Evolutionary conservation across 2,797 vertebrate genomes (phyloP).

Genomic region (Hydrolagus colliei): DNA sequence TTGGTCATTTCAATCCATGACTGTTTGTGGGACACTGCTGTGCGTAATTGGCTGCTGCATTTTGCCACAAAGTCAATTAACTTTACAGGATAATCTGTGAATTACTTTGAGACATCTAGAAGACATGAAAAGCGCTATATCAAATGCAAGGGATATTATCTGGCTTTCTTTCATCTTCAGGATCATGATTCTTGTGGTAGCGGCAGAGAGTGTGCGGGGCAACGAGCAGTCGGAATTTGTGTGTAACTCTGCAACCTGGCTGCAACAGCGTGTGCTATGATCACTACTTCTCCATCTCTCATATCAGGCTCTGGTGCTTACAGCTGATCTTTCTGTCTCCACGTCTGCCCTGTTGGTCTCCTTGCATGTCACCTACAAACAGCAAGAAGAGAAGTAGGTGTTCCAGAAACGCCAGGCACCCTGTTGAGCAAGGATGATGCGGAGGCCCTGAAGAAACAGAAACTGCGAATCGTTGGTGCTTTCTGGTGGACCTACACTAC

Average conservation of each 20-base stretch:
- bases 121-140: no score
- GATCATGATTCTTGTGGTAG: conserved; percentile 90
- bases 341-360: conserved; percentile 86
- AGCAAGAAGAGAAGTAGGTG: conserved; percentile 66
- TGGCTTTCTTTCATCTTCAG: conserved; percentile 98
- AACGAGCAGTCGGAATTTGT: conserved; percentile 89
- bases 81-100: no score
- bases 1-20: no score
- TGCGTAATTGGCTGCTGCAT: no score
- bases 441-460: conserved; percentile 69
- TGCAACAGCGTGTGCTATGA: conserved; percentile 97
- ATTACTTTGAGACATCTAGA: no score
- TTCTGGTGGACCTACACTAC: conserved; percentile 95
- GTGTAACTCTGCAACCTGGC: conserved; percentile 89
- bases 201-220: conserved; percentile 90
- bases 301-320: conserved; percentile 92
- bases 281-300: conserved; percentile 90
- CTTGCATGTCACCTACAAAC: conserved; percentile 83
- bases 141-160: conserved; percentile 44
- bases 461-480: conserved; percentile 73
- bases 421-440: conserved; percentile 53
- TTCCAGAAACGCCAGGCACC: conserved; percentile 56
- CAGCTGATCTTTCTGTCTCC: conserved; percentile 91
- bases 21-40: no score
- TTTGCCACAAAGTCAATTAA: no score